Evolutionary conservation across 1,140 invertebrate genomes (phyloP).

Genomic region (Drosophila eugracilis): DNA sequence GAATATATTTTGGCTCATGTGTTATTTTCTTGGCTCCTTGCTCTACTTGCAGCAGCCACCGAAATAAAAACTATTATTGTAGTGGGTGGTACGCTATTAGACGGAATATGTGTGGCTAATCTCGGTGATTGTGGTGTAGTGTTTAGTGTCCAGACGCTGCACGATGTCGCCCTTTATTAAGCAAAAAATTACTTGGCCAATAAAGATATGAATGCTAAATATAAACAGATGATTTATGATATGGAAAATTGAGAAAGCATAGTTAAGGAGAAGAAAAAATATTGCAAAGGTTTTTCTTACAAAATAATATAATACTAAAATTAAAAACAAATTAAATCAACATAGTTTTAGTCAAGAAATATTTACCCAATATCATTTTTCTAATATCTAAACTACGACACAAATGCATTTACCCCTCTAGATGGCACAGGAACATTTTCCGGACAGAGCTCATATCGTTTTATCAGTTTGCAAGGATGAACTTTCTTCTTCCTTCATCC

Average conservation of each 20-base stretch:
- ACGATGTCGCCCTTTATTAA: slow-evolving; percentile 72
- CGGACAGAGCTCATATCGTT: slow-evolving; percentile 9
- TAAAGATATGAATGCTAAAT: slow-evolving; percentile 29
- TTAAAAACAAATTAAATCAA: too few relatives aligned
- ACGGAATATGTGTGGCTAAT: slow-evolving; percentile 4
- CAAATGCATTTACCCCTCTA: not conserved
- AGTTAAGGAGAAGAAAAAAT: not conserved
- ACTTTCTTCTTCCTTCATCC: not conserved
- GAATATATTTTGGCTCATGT: slow-evolving; percentile 47
- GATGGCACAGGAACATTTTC: slow-evolving; percentile 6
- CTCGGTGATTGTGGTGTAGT: slow-evolving; percentile 7
- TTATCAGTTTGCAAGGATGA: not conserved
- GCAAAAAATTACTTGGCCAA: slow-evolving; percentile 32
- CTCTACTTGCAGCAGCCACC: not conserved
- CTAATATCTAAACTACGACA: too few relatives aligned
- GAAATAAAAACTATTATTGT: slow-evolving; percentile 20
- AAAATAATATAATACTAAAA: too few relatives aligned
- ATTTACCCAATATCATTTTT: too few relatives aligned
- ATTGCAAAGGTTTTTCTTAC: too few relatives aligned
- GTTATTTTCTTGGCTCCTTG: slow-evolving; percentile 46
- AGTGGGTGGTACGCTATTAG: not conserved
- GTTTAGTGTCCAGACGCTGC: slow-evolving; percentile 39
- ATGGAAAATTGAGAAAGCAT: not conserved
- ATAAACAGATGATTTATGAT: slow-evolving; percentile 63
- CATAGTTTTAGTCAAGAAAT: too few relatives aligned